Conservation (phyloP, 1,140 invertebrate species). For the Harlomillsia oculata region DNA sequence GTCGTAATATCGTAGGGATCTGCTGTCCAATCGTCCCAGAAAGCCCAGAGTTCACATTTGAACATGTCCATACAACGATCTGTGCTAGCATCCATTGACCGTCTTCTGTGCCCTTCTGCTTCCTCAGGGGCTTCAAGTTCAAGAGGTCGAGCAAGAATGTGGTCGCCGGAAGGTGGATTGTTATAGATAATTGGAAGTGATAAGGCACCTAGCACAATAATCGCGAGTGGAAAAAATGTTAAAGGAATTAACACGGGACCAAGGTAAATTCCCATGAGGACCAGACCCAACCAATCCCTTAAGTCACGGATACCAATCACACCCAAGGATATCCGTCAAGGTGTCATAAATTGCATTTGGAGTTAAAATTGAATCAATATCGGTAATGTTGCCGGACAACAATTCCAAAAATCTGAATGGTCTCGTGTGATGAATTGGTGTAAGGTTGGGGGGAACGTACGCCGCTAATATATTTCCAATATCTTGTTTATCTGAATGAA, state of each 20-base stretch:
- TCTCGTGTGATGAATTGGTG: background rate
- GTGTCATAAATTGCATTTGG: constrained; percentile 4
- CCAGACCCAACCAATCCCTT: constrained; percentile 6
- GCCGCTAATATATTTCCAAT: background rate
- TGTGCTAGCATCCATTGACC: too few species aligned
- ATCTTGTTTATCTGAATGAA: background rate
- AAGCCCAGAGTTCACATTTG: too few species aligned
- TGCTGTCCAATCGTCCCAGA: too few species aligned
- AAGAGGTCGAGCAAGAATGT: constrained; percentile 1
- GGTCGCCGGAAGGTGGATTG: constrained; percentile 8
- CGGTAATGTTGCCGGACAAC: background rate
- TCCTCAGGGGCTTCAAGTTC: background rate
- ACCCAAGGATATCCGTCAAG: background rate
- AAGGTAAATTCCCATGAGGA: background rate
- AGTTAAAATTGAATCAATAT: background rate
- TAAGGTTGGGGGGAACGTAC: background rate
- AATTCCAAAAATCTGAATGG: background rate
- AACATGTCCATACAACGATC: too few species aligned
- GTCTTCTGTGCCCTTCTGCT: too few species aligned
- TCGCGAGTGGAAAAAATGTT: background rate
- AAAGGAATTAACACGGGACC: constrained; percentile 14
- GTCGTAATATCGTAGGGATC: too few species aligned
- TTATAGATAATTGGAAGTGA: constrained; percentile 3
- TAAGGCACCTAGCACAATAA: background rate
- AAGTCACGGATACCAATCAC: background rate